Base-by-base conservation (phyloP, 2,797 vertebrate genomes). In the Apogon talboti region DNA sequence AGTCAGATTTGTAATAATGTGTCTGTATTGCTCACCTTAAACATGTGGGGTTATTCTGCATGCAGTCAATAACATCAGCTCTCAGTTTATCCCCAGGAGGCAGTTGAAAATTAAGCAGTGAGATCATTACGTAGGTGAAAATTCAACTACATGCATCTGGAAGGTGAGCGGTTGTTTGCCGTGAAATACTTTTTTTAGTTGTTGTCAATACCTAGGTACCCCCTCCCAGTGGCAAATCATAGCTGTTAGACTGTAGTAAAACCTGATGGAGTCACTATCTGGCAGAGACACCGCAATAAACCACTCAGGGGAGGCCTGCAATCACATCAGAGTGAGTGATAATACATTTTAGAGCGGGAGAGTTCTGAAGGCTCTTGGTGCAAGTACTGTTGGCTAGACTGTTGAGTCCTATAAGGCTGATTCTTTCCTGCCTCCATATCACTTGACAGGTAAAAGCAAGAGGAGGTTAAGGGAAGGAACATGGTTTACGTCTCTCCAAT, bases 341-440 rank as follows among this genome's bases (percentile, higher is more conserved):
- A 65, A 85, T 75, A 76, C 54, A 77, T 66, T 74, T 74, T 50
- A 69, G 45, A 76, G 59, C 4, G 47, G 76, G 65, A 49, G 62
- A 71, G 66, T 85, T 84, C 81, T 79, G 79, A 85, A 75, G 76
- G 62, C 74, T 87, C 84, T 85, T 80, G 64, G 73, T 86, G 74
- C 16, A 14, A 73, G 49, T 44, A 50, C 78, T 78, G 66, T 71
- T 75, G 42, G 68, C 56, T 58, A 46, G 70, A 75, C 74, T 75
- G 71, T 65, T 49, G 71, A 79, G 74, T 67, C 79, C 65, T 78
- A 85, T 79, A 61, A 76, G 73, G 48, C 71, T 59, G 70, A 84
- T 67, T 81, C 73, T 66, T 79, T 56, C 62, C 53, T 64, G 79
- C 45, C 60, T 53, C 69, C 54, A 42, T 61, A 69, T 81, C 63